Percentiles rank a stretch among this genome's conserved stretches.
phyloP scores from a whole-genome alignment of 2,113 vertebrate species.

The Prietella phreatophila region DNA sequence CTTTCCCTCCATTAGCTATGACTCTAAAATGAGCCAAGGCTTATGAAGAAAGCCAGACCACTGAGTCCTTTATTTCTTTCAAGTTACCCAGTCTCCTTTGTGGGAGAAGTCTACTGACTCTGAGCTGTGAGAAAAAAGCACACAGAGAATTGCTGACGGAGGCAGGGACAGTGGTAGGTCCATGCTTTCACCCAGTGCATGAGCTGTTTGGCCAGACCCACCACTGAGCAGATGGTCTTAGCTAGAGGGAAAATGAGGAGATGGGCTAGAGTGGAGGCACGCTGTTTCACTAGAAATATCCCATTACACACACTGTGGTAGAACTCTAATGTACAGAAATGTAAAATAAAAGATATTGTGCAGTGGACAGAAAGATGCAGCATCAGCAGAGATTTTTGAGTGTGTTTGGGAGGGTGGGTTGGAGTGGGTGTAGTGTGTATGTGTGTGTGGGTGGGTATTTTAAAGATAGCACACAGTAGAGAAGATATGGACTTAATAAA shows the following conservation, averaged over 20 bases:
- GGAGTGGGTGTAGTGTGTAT: conserved; percentile 42
- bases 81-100: conserved; percentile 31
- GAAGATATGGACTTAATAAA: conserved; percentile 62
- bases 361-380: conserved; percentile 11
- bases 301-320: conserved; percentile 45
- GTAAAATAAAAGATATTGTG: conserved; percentile 10
- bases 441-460: conserved; percentile 21
- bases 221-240: conserved; percentile 72
- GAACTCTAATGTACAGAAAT: neutral
- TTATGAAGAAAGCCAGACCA: conserved; percentile 24
- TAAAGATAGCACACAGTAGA: conserved; percentile 44
- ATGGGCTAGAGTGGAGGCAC: conserved; percentile 61
- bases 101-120: conserved; percentile 23
- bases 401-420: neutral
- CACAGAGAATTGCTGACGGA: conserved; percentile 35
- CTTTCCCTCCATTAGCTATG: conserved; percentile 12
- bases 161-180: conserved; percentile 15
- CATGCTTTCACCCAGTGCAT: conserved; percentile 31
- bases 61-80: conserved; percentile 34
- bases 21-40: conserved; percentile 44
- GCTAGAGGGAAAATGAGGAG: conserved; percentile 60
- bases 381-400: conserved; percentile 47
- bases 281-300: conserved; percentile 42
- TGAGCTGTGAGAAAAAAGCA: neutral
- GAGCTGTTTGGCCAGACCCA: conserved; percentile 69